phyloP scores from a whole-genome alignment of 2,888 invertebrate species.

The Aleiodes testaceus region DNA sequence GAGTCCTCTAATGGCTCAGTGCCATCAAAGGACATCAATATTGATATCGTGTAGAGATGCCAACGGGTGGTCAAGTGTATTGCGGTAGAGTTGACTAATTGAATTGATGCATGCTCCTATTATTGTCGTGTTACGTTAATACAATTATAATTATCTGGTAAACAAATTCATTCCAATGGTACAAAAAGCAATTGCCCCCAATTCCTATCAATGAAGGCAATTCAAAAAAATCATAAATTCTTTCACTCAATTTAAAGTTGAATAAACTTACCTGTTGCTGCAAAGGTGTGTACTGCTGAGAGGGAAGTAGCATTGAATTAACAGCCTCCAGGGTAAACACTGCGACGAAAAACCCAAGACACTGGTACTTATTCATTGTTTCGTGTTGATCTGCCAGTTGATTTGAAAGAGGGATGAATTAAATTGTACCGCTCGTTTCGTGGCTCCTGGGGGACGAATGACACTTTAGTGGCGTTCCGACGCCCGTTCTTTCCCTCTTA shows the following conservation, averaged over 20 bases:
- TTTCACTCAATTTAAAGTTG: neutral
- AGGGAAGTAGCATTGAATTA: conserved; percentile 40
- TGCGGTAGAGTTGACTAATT: conserved; percentile 12
- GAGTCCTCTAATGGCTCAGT: too few relatives aligned
- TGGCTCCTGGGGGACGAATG: conserved; percentile 48
- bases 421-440: conserved; percentile 47
- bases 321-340: neutral
- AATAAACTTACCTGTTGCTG: conserved; percentile 59
- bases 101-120: conserved; percentile 4
- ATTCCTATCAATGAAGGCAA: neutral
- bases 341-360: conserved; percentile 7
- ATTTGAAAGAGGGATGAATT: conserved; percentile 38
- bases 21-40: neutral
- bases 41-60: neutral
- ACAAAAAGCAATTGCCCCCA: neutral
- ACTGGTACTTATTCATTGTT: neutral
- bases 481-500: conserved; percentile 62
- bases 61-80: neutral
- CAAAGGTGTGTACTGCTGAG: conserved; percentile 48
- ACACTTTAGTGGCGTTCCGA: conserved; percentile 61
- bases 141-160: neutral
- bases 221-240: neutral
- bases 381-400: neutral
- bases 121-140: neutral
- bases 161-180: neutral